phyloP scores from a whole-genome alignment of 35 echinoderm and acorn worm species.

The Heliocidaris erythrogramma region DNA sequence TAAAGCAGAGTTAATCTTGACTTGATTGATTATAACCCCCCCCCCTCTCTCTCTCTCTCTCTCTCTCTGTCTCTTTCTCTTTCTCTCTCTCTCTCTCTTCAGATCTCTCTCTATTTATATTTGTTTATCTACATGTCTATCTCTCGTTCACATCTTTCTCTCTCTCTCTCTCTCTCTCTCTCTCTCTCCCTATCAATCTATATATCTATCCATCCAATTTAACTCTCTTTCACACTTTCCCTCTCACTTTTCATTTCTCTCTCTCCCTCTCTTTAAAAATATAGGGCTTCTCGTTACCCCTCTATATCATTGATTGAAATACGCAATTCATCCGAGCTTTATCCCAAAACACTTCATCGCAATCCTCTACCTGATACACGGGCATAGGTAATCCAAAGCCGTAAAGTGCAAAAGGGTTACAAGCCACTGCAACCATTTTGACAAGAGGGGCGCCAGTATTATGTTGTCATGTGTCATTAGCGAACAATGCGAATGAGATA shows the following conservation, averaged over 20 bases:
- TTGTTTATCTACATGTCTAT: too few species aligned
- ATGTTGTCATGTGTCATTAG: background rate
- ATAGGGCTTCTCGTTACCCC: background rate
- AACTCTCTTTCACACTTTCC: too few species aligned
- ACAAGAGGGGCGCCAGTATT: constrained; percentile 14
- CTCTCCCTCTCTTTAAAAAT: background rate
- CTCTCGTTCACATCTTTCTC: too few species aligned
- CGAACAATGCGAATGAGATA: background rate
- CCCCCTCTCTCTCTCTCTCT: background rate
- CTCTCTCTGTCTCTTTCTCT: background rate
- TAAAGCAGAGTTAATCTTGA: too few species aligned
- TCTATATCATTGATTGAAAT: constrained; percentile 17
- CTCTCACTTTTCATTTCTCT: background rate
- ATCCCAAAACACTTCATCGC: background rate
- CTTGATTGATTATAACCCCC: too few species aligned
- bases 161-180: too few species aligned
- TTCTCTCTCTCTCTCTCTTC: background rate
- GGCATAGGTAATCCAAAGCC: background rate
- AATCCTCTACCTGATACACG: background rate
- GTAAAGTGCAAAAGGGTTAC: background rate
- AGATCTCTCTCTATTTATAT: too few species aligned
- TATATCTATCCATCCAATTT: too few species aligned
- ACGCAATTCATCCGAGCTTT: background rate
- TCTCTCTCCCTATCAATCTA: too few species aligned
- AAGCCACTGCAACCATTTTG: constrained; percentile 16